These are phyloP conservation scores for Triplophysa bombifrons DNA, from an alignment of 2,797 vertebrate species.

Conservation along the genomic window DNA sequence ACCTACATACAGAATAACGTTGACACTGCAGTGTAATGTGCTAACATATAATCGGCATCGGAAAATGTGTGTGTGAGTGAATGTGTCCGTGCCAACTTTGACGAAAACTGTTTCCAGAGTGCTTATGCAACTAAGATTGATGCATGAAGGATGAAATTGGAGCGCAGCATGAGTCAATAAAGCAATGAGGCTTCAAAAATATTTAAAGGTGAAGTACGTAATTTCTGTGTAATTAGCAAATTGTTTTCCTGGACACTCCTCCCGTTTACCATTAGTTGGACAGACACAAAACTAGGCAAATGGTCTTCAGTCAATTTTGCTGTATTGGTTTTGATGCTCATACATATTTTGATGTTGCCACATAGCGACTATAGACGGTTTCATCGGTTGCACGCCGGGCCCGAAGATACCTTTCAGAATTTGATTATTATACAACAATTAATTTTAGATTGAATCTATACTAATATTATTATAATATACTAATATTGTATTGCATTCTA, in stretches of 20 bases:
- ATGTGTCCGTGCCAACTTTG: not conserved
- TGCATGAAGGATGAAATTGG: not conserved
- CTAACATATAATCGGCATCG: slow-evolving; percentile 3
- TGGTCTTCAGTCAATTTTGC: not conserved
- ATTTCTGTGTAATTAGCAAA: not conserved
- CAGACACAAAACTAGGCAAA: not conserved
- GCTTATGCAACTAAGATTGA: slow-evolving; percentile 42
- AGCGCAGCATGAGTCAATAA: not conserved
- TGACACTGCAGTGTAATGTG: slow-evolving; percentile 7
- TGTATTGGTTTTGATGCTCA: not conserved
- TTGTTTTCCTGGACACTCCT: not conserved
- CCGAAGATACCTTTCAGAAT: too few species aligned
- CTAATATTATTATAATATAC: too few species aligned
- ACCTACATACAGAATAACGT: slow-evolving; percentile 35
- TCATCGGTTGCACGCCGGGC: too few species aligned
- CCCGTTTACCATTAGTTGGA: not conserved
- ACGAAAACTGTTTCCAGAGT: slow-evolving; percentile 7
- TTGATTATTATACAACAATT: too few species aligned
- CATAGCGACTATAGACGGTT: too few species aligned
- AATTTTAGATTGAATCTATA: too few species aligned
- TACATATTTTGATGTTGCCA: not conserved
- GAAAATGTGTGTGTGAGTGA: not conserved
- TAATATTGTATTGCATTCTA: too few species aligned
- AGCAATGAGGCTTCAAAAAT: not conserved
- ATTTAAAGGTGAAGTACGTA: not conserved